Conservation (phyloP, 1,140 invertebrate genomes). For the Diabrotica undecimpunctata region DNA sequence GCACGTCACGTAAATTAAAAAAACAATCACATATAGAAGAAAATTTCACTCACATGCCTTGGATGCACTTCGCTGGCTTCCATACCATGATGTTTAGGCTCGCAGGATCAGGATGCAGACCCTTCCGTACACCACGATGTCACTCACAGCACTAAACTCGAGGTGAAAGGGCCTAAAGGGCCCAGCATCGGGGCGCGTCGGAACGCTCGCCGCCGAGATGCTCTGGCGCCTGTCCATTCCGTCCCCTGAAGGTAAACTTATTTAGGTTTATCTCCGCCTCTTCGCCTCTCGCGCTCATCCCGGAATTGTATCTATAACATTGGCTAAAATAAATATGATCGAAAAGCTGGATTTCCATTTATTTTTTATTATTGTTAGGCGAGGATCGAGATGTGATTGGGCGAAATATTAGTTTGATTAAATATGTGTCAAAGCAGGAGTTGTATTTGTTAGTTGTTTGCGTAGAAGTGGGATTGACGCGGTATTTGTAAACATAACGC, state of each 20-base stretch:
- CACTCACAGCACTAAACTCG: constrained; percentile 24
- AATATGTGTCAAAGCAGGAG: too few relatives aligned
- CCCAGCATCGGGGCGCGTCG: constrained; percentile 23
- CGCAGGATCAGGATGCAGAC: constrained; percentile 6
- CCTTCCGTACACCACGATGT: constrained; percentile 23
- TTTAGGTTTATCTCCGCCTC: constrained; percentile 18
- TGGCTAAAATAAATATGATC: constrained; percentile 17
- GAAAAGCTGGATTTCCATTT: neutral
- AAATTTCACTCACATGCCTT: too few relatives aligned
- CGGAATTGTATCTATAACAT: constrained; percentile 12
- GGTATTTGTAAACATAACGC: too few relatives aligned
- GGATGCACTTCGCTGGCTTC: too few relatives aligned
- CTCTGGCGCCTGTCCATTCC: constrained; percentile 30
- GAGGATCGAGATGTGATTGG: too few relatives aligned
- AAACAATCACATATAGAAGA: too few relatives aligned
- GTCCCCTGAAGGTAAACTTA: constrained; percentile 18
- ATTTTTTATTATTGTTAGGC: too few relatives aligned
- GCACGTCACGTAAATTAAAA: too few relatives aligned
- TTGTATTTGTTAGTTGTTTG: too few relatives aligned
- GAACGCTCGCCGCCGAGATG: constrained; percentile 8
- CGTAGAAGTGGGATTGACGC: too few relatives aligned
- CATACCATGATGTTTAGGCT: neutral
- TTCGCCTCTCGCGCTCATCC: neutral
- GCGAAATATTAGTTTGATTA: too few relatives aligned
- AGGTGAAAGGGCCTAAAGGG: constrained; percentile 11